Evolutionary conservation across 2,888 invertebrate genomes (phyloP), one percentile per base, ranked within the genome.

Genomic region (Drosophila longiperda): DNA sequence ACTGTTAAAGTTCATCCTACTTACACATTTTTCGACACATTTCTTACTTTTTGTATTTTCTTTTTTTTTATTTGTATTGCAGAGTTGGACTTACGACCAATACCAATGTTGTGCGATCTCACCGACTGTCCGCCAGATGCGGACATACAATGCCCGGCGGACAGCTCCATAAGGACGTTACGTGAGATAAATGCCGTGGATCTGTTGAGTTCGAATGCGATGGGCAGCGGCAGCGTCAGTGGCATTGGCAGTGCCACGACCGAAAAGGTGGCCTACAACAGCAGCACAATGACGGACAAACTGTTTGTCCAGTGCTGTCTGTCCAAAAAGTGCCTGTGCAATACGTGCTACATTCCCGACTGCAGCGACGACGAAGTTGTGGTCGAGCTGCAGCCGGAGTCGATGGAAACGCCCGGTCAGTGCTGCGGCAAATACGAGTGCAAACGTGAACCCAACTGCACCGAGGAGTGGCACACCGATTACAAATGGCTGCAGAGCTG

Each of bases 341-440:
- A 91, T 32, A 89, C 91, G 0, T 93, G 93, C 65, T 80, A 91
- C 64, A 92, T 93, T 65, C 92, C 90, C 11, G 91, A 91, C 61
- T 93, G 93, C 65, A 78, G 86, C 32, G 77, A 78, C 38, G 67
- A 71, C 0, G 61, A 92, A 50, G 91, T 93, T 1, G 85, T 91
- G 7, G 82, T 91, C 7, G 93, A 92, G 66, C 70, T 90, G 36
- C 48, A 74, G 61, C 86, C 88, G 12, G 92, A 92, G 71, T 79
- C 89, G 0, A 90, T 85, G 79, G 85, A 91, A 33, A 88, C 83
- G 29, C 93, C 93, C 3, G 92, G 92, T 3, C 93, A 94, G 71
- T 94, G 94, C 75, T 94, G 94, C 70, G 94, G 95, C n/a, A 92
- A 93, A 17, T 93, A 93, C 79, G 92, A 93, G 45, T 93, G 93